Percentiles rank a stretch among this genome's conserved stretches.
These are phyloP conservation scores for Spilosoma lubricipeda DNA, from an alignment of 2,888 invertebrate species.

Conservation along the genomic window DNA sequence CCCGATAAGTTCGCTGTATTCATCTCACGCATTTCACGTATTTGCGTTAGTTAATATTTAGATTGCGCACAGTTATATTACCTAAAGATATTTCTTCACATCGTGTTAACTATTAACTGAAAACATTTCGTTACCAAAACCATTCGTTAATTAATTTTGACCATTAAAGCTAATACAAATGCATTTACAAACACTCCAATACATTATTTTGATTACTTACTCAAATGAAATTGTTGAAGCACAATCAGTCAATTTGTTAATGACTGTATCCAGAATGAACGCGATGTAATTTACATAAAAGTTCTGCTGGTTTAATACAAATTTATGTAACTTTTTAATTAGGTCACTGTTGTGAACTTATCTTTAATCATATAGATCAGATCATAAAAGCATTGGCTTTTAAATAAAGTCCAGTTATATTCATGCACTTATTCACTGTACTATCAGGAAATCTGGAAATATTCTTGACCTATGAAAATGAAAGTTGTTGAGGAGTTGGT, in stretches of 20 bases:
- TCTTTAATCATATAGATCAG: background rate
- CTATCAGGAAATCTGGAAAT: too few relatives aligned
- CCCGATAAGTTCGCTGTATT: too few relatives aligned
- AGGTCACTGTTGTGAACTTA: background rate
- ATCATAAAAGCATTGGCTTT: too few relatives aligned
- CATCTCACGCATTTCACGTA: too few relatives aligned
- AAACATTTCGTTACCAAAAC: background rate
- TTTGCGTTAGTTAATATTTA: too few relatives aligned
- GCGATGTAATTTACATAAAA: background rate
- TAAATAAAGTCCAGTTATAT: background rate
- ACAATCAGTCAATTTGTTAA: conserved; percentile 16
- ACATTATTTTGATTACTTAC: conserved; percentile 17
- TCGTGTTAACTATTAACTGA: background rate
- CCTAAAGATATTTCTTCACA: background rate
- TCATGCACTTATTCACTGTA: background rate
- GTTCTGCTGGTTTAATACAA: background rate
- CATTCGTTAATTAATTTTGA: conserved; percentile 6
- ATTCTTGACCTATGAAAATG: background rate
- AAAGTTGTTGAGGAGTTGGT: background rate
- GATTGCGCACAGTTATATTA: too few relatives aligned
- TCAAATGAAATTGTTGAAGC: conserved; percentile 11
- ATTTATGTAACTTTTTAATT: background rate
- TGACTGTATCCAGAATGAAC: conserved; percentile 1
- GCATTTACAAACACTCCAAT: conserved; percentile 5
- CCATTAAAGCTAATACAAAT: conserved; percentile 4